These are phyloP conservation scores for Euleptes europaea DNA, from an alignment of 2,113 vertebrate genomes.

Conservation along the genomic window DNA sequence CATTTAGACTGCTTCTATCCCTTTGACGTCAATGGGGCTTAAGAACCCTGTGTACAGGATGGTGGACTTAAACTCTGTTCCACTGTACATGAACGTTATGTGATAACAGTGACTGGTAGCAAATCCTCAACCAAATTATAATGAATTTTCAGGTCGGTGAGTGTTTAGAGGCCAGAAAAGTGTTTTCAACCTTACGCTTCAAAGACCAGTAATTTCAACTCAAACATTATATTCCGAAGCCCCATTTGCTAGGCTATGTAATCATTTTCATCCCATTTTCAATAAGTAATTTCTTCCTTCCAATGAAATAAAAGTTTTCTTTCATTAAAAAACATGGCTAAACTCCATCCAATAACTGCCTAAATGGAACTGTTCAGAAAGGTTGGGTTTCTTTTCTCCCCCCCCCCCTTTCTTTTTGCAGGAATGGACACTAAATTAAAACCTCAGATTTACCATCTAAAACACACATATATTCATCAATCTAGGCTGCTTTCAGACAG, in stretches of 20 bases:
- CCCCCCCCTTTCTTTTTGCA: neutral
- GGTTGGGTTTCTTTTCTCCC: neutral
- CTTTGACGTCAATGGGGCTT: too few relatives aligned
- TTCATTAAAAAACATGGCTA: neutral
- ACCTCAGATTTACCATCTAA: neutral
- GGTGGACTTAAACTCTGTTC: neutral
- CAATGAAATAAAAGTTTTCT: neutral
- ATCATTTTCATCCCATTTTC: neutral
- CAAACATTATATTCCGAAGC: neutral
- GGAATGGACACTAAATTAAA: neutral
- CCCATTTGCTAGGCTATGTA: neutral
- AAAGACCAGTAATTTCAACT: constrained; percentile 3
- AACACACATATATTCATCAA: neutral
- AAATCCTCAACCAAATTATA: neutral
- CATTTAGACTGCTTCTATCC: too few relatives aligned
- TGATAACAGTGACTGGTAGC: neutral
- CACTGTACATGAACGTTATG: neutral
- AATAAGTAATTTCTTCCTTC: neutral
- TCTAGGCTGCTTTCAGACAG: neutral
- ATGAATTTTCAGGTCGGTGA: neutral
- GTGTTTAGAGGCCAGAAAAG: neutral
- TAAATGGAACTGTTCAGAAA: neutral
- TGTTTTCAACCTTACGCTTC: neutral
- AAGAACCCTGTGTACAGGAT: neutral
- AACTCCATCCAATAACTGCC: neutral